Conservation (phyloP, 2,113 vertebrate species). For the Excalfactoria chinensis region DNA sequence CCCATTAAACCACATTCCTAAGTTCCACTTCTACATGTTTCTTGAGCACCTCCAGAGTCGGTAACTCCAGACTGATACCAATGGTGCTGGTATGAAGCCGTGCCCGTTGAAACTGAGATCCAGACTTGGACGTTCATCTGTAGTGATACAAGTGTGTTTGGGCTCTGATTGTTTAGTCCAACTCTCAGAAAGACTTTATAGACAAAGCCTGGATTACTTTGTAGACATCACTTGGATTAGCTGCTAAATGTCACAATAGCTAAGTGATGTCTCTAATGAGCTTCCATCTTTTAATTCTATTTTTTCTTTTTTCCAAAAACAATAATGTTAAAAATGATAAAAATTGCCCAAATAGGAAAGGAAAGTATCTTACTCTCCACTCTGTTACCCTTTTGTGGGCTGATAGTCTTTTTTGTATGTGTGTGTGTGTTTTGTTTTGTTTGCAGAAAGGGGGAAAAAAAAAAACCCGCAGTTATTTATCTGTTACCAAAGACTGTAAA, state of each 20-base stretch:
- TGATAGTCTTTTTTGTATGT: slow-evolving; percentile 68
- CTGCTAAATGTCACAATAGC: background rate
- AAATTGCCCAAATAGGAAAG: slow-evolving; percentile 1
- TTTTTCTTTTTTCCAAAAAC: background rate
- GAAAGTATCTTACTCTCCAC: slow-evolving; percentile 1
- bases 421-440: slow-evolving; percentile 74
- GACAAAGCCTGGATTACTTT: background rate
- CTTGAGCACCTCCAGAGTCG: too few species aligned
- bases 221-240: background rate
- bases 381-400: slow-evolving; percentile 14
- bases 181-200: background rate
- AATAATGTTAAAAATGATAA: background rate
- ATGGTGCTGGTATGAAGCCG: background rate
- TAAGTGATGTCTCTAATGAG: background rate
- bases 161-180: accelerated
- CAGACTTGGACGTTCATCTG: background rate
- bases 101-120: background rate
- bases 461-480: slow-evolving; percentile 79
- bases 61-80: background rate
- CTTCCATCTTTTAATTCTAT: background rate
- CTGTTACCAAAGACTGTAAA: slow-evolving; percentile 86
- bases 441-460: slow-evolving; percentile 53
- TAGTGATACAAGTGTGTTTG: accelerated
- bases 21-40: too few species aligned
- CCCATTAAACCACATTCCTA: too few species aligned